A percentile compares a stretch with the other conserved stretches of the same genome.
Conservation (phyloP, 2,113 vertebrate species). For the Alligator mississippiensis region DNA sequence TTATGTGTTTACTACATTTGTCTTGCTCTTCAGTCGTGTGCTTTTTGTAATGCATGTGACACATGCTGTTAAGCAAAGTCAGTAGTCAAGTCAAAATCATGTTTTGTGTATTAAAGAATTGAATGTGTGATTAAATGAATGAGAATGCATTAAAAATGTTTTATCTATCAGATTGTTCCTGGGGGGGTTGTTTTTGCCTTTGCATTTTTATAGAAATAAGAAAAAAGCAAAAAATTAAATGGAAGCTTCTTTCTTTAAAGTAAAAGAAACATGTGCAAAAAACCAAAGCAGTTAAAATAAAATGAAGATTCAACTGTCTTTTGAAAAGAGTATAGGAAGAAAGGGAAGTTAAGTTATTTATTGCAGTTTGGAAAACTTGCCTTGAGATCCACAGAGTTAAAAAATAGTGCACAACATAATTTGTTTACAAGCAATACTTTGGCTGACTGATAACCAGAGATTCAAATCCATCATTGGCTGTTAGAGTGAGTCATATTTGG, state of each 20-base stretch:
- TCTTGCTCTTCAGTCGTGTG: accelerated
- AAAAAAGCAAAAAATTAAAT: background rate
- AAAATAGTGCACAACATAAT: background rate
- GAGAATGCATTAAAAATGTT: background rate
- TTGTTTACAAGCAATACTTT: background rate
- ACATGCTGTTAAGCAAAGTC: background rate
- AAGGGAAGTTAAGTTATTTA: background rate
- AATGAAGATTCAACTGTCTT: background rate
- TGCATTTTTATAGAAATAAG: too few species aligned
- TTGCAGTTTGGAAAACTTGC: background rate
- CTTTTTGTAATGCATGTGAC: background rate
- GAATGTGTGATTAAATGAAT: background rate
- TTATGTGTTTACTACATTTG: constrained; percentile 6
- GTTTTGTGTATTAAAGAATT: background rate
- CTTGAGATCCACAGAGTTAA: background rate
- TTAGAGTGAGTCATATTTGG: background rate
- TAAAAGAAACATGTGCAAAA: background rate
- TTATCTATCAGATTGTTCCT: too few species aligned
- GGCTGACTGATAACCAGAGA: background rate
- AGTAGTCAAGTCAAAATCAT: background rate
- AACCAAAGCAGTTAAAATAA: background rate
- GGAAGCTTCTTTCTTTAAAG: background rate
- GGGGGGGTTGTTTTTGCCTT: too few species aligned
- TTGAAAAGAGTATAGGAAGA: background rate
- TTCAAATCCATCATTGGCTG: background rate